These are phyloP conservation scores for Conomelus anceps DNA, from an alignment of 2,888 invertebrate genomes.

Conservation along the genomic window DNA sequence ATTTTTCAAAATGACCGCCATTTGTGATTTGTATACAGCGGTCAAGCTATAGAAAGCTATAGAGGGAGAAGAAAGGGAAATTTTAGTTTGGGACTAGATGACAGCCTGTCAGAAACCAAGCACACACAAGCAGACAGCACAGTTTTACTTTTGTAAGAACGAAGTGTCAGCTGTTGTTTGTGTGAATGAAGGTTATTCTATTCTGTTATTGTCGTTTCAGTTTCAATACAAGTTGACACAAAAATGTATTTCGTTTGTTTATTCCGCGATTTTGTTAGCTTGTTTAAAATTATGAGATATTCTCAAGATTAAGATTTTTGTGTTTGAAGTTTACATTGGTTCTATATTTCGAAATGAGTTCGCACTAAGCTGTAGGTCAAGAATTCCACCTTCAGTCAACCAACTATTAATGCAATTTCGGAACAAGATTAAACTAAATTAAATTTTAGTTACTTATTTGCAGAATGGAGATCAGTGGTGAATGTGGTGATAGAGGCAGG, in stretches of 20 bases:
- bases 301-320: not conserved
- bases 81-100: not conserved
- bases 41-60: too few species aligned
- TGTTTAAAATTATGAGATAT: not conserved
- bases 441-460: not conserved
- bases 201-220: not conserved
- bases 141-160: not conserved
- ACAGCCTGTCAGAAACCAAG: not conserved
- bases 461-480: not conserved
- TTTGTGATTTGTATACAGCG: too few species aligned
- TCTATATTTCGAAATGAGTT: not conserved
- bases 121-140: not conserved
- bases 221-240: not conserved
- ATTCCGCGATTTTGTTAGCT: not conserved
- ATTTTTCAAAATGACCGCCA: too few species aligned
- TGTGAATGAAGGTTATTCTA: not conserved
- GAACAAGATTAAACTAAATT: not conserved
- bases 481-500: conserved; percentile 7
- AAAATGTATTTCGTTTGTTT: not conserved
- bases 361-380: not conserved
- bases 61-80: too few species aligned
- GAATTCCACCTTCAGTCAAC: not conserved
- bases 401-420: not conserved
- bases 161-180: not conserved
- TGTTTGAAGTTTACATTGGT: not conserved